A percentile compares a stretch with the other conserved stretches of the same genome.
Evolutionary conservation across 2,888 invertebrate species (phyloP).

Genomic region (Tholera decimalis): DNA sequence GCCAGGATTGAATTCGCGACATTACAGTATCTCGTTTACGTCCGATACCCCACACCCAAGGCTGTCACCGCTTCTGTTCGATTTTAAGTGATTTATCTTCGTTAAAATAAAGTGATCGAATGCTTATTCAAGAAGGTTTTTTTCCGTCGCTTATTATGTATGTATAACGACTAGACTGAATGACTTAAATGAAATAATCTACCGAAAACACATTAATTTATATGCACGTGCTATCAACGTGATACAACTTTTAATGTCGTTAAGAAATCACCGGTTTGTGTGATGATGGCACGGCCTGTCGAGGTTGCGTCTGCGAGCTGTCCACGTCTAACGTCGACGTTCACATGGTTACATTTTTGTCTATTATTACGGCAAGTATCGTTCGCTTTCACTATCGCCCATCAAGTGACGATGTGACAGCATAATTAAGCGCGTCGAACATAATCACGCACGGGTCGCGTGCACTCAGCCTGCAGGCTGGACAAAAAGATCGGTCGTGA

Average conservation of each 20-base stretch:
- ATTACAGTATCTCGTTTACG: constrained; percentile 59
- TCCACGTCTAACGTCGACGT: constrained; percentile 22
- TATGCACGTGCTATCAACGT: constrained; percentile 70
- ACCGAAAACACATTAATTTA: constrained; percentile 67
- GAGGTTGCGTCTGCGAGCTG: constrained; percentile 48
- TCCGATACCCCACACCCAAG: constrained; percentile 61
- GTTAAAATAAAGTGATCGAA: constrained; percentile 61
- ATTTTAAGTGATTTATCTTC: constrained; percentile 70
- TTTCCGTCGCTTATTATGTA: constrained; percentile 67
- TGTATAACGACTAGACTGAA: constrained; percentile 62
- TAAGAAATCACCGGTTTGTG: constrained; percentile 65
- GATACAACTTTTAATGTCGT: constrained; percentile 62
- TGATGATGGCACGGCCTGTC: constrained; percentile 60
- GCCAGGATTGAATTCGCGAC: constrained; percentile 51
- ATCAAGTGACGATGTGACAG: constrained; percentile 89
- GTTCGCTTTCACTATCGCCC: constrained; percentile 88
- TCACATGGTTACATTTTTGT: constrained; percentile 66
- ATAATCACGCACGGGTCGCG: constrained; percentile 87
- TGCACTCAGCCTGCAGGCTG: constrained; percentile 75
- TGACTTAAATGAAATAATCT: no score
- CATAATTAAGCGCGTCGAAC: constrained; percentile 90
- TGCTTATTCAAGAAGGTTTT: constrained; percentile 61
- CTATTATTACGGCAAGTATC: constrained; percentile 82
- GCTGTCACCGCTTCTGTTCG: constrained; percentile 62
- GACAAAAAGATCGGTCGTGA: constrained; percentile 88